Percentiles rank a stretch among this genome's conserved stretches.
These are phyloP conservation scores for Oxygymnocypris stewartii DNA, from an alignment of 2,113 vertebrate genomes.

Conservation along the genomic window DNA sequence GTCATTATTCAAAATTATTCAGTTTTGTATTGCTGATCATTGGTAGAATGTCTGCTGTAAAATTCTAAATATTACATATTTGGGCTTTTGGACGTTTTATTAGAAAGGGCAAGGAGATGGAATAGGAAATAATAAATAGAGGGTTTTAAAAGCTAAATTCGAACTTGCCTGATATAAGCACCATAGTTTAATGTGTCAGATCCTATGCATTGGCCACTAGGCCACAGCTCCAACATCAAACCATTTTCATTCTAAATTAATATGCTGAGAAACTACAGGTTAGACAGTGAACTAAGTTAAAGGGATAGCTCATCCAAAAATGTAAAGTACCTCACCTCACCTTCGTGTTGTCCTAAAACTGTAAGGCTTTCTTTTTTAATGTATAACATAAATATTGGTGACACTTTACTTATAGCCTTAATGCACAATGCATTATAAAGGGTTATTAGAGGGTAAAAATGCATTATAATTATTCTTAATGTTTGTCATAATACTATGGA, in stretches of 20 bases:
- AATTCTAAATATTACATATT: background rate
- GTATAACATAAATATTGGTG: background rate
- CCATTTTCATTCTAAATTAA: background rate
- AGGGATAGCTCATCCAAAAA: background rate
- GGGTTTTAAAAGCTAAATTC: background rate
- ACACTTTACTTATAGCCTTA: too few species aligned
- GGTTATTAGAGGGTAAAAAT: too few species aligned
- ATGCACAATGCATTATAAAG: too few species aligned
- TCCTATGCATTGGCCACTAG: background rate
- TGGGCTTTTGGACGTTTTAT: background rate
- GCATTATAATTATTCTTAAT: too few species aligned
- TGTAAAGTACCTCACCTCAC: too few species aligned
- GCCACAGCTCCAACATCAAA: background rate
- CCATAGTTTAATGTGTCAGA: background rate
- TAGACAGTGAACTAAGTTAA: background rate
- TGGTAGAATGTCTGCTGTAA: background rate
- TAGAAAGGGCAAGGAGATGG: background rate
- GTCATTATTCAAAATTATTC: background rate
- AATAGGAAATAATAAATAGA: background rate
- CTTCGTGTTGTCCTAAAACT: background rate
- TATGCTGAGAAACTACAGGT: background rate
- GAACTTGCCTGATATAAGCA: background rate
- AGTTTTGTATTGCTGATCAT: constrained; percentile 47
- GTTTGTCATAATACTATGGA: too few species aligned
- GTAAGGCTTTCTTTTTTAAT: background rate